Percentiles rank a stretch among this genome's conserved stretches.
These are phyloP conservation scores for Agonopterix heracliana DNA, from an alignment of 2,888 invertebrate species.

Conservation along the genomic window DNA sequence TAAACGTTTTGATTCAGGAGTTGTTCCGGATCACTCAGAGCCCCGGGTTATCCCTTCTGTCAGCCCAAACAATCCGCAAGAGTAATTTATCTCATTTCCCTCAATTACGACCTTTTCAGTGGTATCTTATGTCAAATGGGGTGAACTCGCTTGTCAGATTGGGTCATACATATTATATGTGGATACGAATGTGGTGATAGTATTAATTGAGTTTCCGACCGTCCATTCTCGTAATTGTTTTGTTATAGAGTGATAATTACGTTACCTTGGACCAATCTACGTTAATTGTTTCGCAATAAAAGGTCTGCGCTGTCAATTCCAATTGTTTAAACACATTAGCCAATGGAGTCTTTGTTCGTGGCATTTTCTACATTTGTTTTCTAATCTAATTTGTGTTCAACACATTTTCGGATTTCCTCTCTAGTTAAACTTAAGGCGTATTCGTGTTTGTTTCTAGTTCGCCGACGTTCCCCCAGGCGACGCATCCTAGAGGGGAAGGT, in stretches of 20 bases:
- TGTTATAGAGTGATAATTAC: too few species aligned
- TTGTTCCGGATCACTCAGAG: background rate
- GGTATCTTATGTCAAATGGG: conserved; percentile 55
- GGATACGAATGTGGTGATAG: conserved; percentile 14
- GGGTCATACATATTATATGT: conserved; percentile 37
- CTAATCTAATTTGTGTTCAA: conserved; percentile 40
- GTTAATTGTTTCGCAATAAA: too few species aligned
- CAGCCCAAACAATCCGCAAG: conserved; percentile 41
- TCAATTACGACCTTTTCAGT: conserved; percentile 62
- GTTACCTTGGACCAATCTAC: too few species aligned
- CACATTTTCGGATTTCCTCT: conserved; percentile 59
- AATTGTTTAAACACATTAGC: too few species aligned
- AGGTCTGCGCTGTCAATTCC: too few species aligned
- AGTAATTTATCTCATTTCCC: conserved; percentile 68
- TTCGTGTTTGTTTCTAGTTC: conserved; percentile 33
- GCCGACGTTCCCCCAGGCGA: conserved; percentile 48
- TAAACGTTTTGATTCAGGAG: conserved; percentile 2
- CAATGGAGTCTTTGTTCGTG: too few species aligned
- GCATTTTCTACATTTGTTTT: background rate
- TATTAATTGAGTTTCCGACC: background rate
- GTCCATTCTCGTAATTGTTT: too few species aligned
- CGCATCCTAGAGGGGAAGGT: conserved; percentile 57
- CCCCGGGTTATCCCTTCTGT: conserved; percentile 27
- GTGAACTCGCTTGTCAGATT: conserved; percentile 38
- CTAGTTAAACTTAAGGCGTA: conserved; percentile 31